These are phyloP conservation scores for Peromyscus attwateri DNA, from an alignment of 2,797 vertebrate genomes.

Conservation along the genomic window DNA sequence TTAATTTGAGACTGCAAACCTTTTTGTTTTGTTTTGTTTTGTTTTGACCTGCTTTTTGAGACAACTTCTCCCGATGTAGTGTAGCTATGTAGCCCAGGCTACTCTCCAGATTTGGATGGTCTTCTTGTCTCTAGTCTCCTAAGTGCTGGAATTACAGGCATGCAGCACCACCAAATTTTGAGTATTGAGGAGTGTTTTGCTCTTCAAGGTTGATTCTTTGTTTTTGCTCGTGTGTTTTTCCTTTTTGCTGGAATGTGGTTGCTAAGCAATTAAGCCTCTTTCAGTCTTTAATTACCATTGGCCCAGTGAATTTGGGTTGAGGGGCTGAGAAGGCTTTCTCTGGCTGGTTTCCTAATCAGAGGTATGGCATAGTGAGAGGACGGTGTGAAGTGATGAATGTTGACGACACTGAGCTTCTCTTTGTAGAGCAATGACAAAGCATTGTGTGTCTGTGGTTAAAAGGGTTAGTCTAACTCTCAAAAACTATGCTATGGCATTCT, in stretches of 20 bases:
- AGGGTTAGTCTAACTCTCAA: not conserved
- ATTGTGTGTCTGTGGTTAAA: not conserved
- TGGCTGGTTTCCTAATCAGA: conserved; percentile 41
- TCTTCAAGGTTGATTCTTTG: conserved; percentile 26
- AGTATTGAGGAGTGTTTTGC: not conserved
- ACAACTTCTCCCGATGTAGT: not conserved
- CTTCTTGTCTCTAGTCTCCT: not conserved
- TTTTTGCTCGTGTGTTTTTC: not conserved
- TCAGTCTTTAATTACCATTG: conserved; percentile 54
- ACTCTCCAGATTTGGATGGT: not conserved
- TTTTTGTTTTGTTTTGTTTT: not conserved
- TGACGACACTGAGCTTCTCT: conserved; percentile 15
- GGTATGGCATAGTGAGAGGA: conserved; percentile 27
- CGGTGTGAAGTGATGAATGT: conserved; percentile 49
- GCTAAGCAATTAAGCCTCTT: conserved; percentile 45
- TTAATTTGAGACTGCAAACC: not conserved
- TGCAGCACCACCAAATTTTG: not conserved
- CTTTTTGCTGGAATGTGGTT: not conserved
- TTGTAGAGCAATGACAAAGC: not conserved
- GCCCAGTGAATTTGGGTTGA: conserved; percentile 38
- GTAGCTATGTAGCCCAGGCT: not conserved
- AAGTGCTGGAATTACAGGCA: not conserved
- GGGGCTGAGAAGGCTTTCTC: conserved; percentile 10
- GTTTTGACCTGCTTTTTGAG: not conserved
- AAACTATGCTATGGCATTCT: not conserved